These are phyloP conservation scores for Esperia sulphurella DNA, from an alignment of 2,888 invertebrate genomes.

Conservation along the genomic window DNA sequence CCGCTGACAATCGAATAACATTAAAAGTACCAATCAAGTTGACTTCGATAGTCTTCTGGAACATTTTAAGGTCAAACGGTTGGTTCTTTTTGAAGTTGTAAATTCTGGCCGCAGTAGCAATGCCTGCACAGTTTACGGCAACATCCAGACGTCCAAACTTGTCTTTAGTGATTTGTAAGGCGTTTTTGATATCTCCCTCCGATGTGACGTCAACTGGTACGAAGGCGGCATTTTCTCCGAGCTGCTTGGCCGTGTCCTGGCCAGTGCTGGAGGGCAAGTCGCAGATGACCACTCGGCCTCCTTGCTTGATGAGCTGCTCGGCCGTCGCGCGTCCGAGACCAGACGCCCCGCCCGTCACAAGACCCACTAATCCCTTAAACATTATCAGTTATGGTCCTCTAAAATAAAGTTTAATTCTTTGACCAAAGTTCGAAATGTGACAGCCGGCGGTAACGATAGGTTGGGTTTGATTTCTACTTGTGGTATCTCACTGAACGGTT, in stretches of 20 bases:
- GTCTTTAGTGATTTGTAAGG: constrained; percentile 85
- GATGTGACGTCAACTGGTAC: constrained; percentile 92
- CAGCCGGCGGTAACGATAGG: no score
- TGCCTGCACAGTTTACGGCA: constrained; percentile 97
- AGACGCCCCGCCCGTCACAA: constrained; percentile 98
- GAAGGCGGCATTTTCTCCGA: constrained; percentile 89
- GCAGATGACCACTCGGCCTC: constrained; percentile 91
- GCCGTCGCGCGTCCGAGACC: constrained; percentile 95
- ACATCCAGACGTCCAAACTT: constrained; percentile 93
- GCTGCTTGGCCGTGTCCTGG: constrained; percentile 84
- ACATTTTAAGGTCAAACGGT: constrained; percentile 88
- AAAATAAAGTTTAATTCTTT: no score
- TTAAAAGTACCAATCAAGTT: constrained; percentile 97
- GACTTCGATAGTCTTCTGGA: constrained; percentile 87
- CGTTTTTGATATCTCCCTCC: constrained; percentile 87
- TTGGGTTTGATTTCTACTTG: no score
- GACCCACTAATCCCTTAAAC: constrained; percentile 86
- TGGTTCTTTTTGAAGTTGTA: constrained; percentile 94
- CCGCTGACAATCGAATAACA: constrained; percentile 90
- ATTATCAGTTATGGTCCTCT: constrained; percentile 3
- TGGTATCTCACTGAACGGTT: no score
- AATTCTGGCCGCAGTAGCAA: constrained; percentile 91
- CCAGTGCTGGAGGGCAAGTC: constrained; percentile 93
- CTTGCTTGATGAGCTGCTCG: constrained; percentile 89
- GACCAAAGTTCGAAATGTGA: no score